A percentile compares a stretch with the other conserved stretches of the same genome.
These are phyloP conservation scores for Pavo muticus DNA, from an alignment of 2,113 vertebrate species.

Conservation along the genomic window DNA sequence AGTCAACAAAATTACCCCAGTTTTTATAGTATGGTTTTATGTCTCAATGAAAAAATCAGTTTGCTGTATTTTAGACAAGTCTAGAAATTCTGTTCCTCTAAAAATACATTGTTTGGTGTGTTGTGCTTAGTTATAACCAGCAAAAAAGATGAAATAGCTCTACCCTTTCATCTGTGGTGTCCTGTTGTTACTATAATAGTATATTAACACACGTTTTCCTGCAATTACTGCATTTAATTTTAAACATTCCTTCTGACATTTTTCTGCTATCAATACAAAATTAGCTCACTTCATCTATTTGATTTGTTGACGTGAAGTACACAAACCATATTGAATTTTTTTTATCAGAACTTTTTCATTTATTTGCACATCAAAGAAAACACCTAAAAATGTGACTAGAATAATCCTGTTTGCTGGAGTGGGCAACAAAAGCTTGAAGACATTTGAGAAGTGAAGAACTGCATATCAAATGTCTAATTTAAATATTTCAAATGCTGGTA, in stretches of 20 bases:
- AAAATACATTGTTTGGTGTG: not conserved
- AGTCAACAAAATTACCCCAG: not conserved
- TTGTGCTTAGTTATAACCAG: not conserved
- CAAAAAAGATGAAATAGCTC: not conserved
- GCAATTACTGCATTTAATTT: conserved; percentile 65
- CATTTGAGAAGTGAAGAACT: conserved; percentile 53
- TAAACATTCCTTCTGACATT: conserved; percentile 56
- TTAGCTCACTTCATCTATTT: conserved; percentile 44
- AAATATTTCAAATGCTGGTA: conserved; percentile 65
- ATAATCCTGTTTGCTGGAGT: conserved; percentile 50
- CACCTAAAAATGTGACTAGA: conserved; percentile 55
- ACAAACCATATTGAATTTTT: conserved; percentile 57
- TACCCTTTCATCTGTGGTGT: conserved; percentile 19
- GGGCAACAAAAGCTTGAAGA: conserved; percentile 61
- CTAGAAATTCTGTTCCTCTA: not conserved
- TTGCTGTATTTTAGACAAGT: not conserved
- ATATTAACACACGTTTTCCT: conserved; percentile 54
- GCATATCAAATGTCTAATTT: conserved; percentile 66
- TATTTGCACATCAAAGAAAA: conserved; percentile 73
- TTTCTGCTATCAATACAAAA: conserved; percentile 37
- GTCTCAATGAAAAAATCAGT: not conserved
- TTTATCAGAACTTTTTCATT: conserved; percentile 60
- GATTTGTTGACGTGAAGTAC: not conserved
- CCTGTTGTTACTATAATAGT: conserved; percentile 10
- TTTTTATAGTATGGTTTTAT: not conserved